Evolutionary conservation across 2,888 invertebrate species (phyloP).

Genomic region (Dynastes tityus): DNA sequence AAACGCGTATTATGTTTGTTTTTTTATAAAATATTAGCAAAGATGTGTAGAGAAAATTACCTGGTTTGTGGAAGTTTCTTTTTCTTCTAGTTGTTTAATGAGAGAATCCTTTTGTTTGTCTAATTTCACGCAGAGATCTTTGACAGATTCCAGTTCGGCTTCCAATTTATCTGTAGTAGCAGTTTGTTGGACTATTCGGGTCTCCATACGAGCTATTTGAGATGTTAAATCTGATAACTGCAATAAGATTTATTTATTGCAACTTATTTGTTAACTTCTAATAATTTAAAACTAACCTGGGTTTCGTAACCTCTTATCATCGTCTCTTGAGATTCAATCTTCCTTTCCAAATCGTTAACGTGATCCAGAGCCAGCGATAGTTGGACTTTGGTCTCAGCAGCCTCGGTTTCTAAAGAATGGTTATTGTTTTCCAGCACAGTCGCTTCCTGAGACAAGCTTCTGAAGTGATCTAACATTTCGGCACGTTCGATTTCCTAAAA

Average conservation of each 20-base stretch:
- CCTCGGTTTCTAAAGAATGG: slow-evolving; percentile 85
- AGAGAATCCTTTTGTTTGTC: slow-evolving; percentile 80
- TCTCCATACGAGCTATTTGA: slow-evolving; percentile 76
- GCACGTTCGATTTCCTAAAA: slow-evolving; percentile 83
- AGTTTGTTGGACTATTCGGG: slow-evolving; percentile 76
- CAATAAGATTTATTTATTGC: not conserved
- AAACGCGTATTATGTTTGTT: no score
- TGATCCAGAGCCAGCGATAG: slow-evolving; percentile 74
- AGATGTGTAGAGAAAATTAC: slow-evolving; percentile 59
- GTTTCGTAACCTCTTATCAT: slow-evolving; percentile 74
- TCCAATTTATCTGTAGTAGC: slow-evolving; percentile 76
- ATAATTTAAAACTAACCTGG: slow-evolving; percentile 68
- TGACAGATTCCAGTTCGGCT: slow-evolving; percentile 75
- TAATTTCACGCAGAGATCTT: slow-evolving; percentile 77
- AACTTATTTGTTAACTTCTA: no score
- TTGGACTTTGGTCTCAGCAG: slow-evolving; percentile 78
- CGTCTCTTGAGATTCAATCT: slow-evolving; percentile 74
- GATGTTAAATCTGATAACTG: slow-evolving; percentile 71
- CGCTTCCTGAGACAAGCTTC: slow-evolving; percentile 84
- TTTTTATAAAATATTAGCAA: no score
- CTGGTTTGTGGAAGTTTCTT: slow-evolving; percentile 69
- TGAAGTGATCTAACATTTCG: slow-evolving; percentile 87
- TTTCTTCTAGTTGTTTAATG: slow-evolving; percentile 72
- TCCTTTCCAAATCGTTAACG: slow-evolving; percentile 78
- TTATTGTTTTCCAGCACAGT: slow-evolving; percentile 85